These are phyloP conservation scores for Tenthredo scrophulariae DNA, from an alignment of 2,888 invertebrate species.

Conservation along the genomic window DNA sequence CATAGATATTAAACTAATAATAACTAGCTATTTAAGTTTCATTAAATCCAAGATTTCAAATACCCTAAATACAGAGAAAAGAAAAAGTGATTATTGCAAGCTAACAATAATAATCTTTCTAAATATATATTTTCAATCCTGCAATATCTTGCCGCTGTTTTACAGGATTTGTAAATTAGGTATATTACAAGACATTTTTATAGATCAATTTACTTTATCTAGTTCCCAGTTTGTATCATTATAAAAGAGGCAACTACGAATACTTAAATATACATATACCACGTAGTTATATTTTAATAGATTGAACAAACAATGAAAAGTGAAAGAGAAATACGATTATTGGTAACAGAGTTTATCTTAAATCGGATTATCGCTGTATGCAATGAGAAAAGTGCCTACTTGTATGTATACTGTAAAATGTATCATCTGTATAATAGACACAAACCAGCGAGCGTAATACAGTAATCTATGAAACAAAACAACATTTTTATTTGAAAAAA, in stretches of 20 bases:
- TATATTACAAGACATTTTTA: not conserved
- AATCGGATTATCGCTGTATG: conserved; percentile 17
- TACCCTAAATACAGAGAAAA: not conserved
- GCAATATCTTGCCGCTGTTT: conserved; percentile 42
- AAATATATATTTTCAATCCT: conserved; percentile 30
- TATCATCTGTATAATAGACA: conserved; percentile 40
- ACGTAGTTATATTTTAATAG: conserved; percentile 42
- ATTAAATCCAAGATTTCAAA: not conserved
- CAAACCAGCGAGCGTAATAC: conserved; percentile 38
- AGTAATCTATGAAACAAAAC: conserved; percentile 21
- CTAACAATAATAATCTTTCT: conserved; percentile 33
- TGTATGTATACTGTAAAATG: not conserved
- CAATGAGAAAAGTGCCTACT: conserved; percentile 46
- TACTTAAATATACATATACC: conserved; percentile 33
- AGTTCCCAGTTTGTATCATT: conserved; percentile 7
- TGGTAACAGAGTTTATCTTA: not conserved
- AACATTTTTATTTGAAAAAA: not conserved
- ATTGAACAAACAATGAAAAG: not conserved
- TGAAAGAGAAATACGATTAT: conserved; percentile 19
- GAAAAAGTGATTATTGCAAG: conserved; percentile 1
- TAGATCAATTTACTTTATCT: conserved; percentile 12
- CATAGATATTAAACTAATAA: conserved; percentile 2
- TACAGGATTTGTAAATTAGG: not conserved
- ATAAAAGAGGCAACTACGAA: conserved; percentile 41
- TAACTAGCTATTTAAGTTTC: not conserved